These are phyloP conservation scores for Madoqua kirkii DNA, from an alignment of 2,113 vertebrate species.

Conservation along the genomic window DNA sequence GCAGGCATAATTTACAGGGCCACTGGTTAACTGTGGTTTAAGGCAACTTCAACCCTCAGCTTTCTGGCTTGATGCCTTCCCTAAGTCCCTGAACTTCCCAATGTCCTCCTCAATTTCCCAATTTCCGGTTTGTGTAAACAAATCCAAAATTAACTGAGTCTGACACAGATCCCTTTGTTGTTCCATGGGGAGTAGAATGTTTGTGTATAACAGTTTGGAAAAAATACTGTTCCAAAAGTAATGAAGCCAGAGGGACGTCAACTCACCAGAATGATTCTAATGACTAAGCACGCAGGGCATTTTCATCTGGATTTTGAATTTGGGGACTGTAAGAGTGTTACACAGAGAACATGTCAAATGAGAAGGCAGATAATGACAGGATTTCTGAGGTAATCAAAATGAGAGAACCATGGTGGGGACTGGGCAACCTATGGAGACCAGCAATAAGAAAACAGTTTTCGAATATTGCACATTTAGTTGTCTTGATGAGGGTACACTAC, in stretches of 20 bases:
- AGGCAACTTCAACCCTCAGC: neutral
- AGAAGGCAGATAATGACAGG: neutral
- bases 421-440: neutral
- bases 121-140: neutral
- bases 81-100: neutral
- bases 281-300: neutral
- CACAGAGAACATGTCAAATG: neutral
- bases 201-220: neutral
- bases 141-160: constrained; percentile 26
- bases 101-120: neutral
- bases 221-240: neutral
- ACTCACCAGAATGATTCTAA: constrained; percentile 3
- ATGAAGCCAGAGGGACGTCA: constrained; percentile 39
- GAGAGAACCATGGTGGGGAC: neutral
- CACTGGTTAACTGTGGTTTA: neutral
- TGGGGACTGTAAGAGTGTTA: neutral
- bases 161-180: constrained; percentile 16
- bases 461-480: neutral
- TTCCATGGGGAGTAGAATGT: constrained; percentile 21
- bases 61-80: neutral
- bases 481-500: neutral
- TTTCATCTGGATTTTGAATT: constrained; percentile 36
- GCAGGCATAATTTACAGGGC: neutral
- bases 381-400: neutral
- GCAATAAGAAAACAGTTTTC: neutral